These are phyloP conservation scores for Oryzias sinensis DNA, from an alignment of 2,797 vertebrate species.

Conservation along the genomic window DNA sequence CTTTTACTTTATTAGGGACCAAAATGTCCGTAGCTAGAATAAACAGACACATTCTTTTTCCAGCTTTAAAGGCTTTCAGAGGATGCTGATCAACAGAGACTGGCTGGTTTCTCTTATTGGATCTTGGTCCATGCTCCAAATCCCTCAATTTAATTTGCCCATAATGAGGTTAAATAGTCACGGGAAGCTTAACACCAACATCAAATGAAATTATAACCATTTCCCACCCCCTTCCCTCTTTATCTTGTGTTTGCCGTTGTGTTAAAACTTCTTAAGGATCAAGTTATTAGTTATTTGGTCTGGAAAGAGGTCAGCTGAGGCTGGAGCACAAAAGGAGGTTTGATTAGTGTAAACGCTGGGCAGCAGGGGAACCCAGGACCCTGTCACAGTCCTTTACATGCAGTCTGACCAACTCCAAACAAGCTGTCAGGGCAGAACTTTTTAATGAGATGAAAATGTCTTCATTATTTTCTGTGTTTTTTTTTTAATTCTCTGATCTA, in stretches of 20 bases:
- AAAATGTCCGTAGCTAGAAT: too few relatives aligned
- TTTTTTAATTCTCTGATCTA: too few relatives aligned
- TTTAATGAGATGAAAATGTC: too few relatives aligned
- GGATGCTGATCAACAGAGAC: not conserved
- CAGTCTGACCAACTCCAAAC: not conserved
- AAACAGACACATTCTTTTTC: too few relatives aligned
- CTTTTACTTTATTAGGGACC: too few relatives aligned
- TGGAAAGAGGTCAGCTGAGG: slow-evolving; percentile 9
- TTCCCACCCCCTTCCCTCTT: not conserved
- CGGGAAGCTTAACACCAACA: slow-evolving; percentile 1
- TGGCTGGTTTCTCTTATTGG: not conserved
- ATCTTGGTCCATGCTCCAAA: not conserved
- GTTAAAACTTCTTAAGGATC: slow-evolving; percentile 1
- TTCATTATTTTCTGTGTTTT: too few relatives aligned
- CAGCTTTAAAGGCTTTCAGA: not conserved
- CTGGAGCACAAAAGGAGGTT: slow-evolving; percentile 1
- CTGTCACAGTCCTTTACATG: slow-evolving; percentile 7
- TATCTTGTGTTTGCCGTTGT: not conserved
- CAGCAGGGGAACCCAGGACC: slow-evolving; percentile 1
- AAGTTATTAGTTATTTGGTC: not conserved
- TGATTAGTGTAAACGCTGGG: slow-evolving; percentile 7
- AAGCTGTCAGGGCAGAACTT: too few relatives aligned
- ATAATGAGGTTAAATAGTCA: not conserved
- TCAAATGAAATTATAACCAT: slow-evolving; percentile 2
- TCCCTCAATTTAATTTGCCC: not conserved